Percentiles rank a stretch among this genome's conserved stretches.
Conservation (phyloP, 2,113 vertebrate species). For the Oryzias curvinotus region DNA sequence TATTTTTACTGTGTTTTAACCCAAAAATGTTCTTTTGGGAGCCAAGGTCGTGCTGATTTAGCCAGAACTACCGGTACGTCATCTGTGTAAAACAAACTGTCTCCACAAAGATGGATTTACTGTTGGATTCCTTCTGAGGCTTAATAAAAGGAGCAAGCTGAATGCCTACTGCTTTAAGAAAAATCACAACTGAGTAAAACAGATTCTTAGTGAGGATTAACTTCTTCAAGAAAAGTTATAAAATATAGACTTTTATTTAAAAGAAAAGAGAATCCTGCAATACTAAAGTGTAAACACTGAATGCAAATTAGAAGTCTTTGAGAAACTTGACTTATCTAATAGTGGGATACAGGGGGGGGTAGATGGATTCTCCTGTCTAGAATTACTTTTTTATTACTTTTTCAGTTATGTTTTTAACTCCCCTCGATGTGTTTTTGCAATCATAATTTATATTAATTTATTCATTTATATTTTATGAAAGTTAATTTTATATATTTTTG, state of each 20-base stretch:
- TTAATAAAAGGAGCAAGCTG: constrained; percentile 49
- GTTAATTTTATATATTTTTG: no score
- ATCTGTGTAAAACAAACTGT: constrained; percentile 38
- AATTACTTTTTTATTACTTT: no score
- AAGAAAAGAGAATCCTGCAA: constrained; percentile 18
- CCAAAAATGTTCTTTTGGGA: no score
- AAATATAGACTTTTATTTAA: neutral
- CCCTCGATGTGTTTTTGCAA: no score
- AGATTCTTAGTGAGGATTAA: constrained; percentile 50
- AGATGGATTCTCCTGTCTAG: no score
- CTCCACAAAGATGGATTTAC: constrained; percentile 38
- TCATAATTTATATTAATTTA: no score
- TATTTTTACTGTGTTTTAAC: no score
- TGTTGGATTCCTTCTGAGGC: constrained; percentile 40
- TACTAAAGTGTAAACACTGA: constrained; percentile 38
- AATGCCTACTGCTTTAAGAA: constrained; percentile 63
- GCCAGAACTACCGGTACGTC: constrained; percentile 14
- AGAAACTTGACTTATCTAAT: constrained; percentile 4
- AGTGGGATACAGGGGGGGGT: no score
- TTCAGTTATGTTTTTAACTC: no score
- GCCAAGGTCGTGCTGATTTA: no score
- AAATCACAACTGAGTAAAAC: constrained; percentile 39
- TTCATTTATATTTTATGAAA: no score
- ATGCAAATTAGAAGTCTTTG: constrained; percentile 47
- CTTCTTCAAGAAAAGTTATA: constrained; percentile 29